These are phyloP conservation scores for Eupithecia subfuscata DNA, from an alignment of 2,888 invertebrate species.

Conservation along the genomic window DNA sequence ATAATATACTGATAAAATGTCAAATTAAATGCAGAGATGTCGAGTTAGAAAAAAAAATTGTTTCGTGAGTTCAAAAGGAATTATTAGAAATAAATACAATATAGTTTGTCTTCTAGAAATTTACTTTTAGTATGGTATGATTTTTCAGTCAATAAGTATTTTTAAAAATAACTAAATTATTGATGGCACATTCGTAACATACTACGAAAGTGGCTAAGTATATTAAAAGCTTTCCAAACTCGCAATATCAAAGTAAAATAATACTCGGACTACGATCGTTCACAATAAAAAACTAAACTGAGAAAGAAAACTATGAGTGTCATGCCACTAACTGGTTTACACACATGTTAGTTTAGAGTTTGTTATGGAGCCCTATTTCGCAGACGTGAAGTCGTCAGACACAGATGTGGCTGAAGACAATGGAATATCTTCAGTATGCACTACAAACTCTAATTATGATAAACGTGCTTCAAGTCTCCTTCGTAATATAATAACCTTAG, in stretches of 20 bases:
- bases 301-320: neutral
- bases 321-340: neutral
- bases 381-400: conserved; percentile 53
- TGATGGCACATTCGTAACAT: neutral
- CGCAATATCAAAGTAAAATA: neutral
- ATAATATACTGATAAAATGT: too few species aligned
- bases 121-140: too few species aligned
- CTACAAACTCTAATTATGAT: conserved; percentile 53
- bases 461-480: conserved; percentile 40
- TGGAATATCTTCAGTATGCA: conserved; percentile 47
- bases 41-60: too few species aligned
- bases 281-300: neutral
- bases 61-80: too few species aligned
- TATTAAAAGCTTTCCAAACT: neutral
- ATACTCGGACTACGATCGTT: neutral
- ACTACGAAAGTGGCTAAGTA: neutral
- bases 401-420: conserved; percentile 69
- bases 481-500: neutral
- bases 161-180: too few species aligned
- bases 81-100: too few species aligned
- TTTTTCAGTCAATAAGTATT: too few species aligned
- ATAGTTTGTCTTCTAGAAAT: too few species aligned
- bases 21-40: too few species aligned
- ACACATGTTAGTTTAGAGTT: neutral
- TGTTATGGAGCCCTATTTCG: conserved; percentile 46